These are phyloP conservation scores for Hepsetus odoe DNA, from an alignment of 2,113 vertebrate species.

Conservation along the genomic window DNA sequence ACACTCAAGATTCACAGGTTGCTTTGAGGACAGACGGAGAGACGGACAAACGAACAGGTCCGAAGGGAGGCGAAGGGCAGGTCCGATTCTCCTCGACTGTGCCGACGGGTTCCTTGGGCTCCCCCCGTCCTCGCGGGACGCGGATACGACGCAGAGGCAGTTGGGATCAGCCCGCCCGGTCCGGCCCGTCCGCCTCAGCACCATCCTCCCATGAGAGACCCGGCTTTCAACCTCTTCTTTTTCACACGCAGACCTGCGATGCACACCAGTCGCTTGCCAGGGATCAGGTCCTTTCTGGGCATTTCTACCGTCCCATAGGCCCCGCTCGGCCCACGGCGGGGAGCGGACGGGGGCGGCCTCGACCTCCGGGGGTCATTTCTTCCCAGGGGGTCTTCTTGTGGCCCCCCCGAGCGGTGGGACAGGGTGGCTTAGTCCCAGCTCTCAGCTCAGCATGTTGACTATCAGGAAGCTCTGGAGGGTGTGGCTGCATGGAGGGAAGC, in stretches of 20 bases:
- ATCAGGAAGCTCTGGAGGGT: slow-evolving; percentile 82
- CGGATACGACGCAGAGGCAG: slow-evolving; percentile 67
- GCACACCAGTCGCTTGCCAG: slow-evolving; percentile 61
- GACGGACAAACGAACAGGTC: too few relatives aligned
- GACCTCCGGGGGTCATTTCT: too few relatives aligned
- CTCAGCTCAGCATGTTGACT: slow-evolving; percentile 49
- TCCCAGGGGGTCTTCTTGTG: not conserved
- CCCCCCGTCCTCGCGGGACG: slow-evolving; percentile 42
- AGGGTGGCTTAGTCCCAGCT: not conserved
- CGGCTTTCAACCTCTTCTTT: slow-evolving; percentile 73
- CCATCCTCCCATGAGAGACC: slow-evolving; percentile 86
- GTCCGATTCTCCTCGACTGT: slow-evolving; percentile 45
- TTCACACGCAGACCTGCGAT: slow-evolving; percentile 64
- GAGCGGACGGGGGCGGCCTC: too few relatives aligned
- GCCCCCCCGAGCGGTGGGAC: too few relatives aligned
- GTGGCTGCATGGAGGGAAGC: slow-evolving; percentile 69
- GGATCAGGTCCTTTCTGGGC: slow-evolving; percentile 63
- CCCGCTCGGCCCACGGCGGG: slow-evolving; percentile 64
- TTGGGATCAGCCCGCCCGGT: slow-evolving; percentile 78
- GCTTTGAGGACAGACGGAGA: too few relatives aligned
- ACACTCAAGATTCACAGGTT: too few relatives aligned
- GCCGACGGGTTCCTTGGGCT: slow-evolving; percentile 37
- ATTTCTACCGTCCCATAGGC: slow-evolving; percentile 67
- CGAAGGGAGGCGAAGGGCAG: too few relatives aligned
- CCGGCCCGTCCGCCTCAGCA: slow-evolving; percentile 77